Conservation (phyloP, 1,140 invertebrate species). For the Drosophila kanapiae region DNA sequence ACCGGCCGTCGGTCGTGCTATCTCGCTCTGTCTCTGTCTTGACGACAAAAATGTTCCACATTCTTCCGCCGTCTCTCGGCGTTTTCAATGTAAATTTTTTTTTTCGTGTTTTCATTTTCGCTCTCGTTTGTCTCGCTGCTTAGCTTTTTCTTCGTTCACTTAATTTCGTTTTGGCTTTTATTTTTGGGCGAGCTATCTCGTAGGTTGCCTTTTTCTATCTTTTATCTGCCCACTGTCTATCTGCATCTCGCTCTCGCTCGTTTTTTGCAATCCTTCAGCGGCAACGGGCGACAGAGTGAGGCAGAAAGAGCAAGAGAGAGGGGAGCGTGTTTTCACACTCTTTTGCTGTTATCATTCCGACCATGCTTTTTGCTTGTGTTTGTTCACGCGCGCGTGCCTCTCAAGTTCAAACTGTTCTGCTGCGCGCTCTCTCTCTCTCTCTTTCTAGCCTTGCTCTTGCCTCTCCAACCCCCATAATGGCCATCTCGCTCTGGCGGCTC, state of each 20-base stretch:
- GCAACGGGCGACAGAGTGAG: neutral
- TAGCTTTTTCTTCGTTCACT: conserved; percentile 41
- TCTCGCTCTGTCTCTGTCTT: conserved; percentile 27
- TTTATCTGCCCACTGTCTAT: conserved; percentile 58
- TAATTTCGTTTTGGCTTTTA: conserved; percentile 46
- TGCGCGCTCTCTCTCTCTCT: conserved; percentile 10
- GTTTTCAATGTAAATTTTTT: conserved; percentile 21
- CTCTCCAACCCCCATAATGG: conserved; percentile 6
- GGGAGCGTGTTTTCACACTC: conserved; percentile 26
- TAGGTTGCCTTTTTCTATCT: conserved; percentile 58
- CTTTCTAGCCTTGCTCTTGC: conserved; percentile 9
- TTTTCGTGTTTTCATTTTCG: conserved; percentile 74
- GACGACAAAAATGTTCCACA: conserved; percentile 72
- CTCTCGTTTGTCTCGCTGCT: conserved; percentile 68
- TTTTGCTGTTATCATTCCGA: conserved; percentile 73
- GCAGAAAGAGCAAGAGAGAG: conserved; percentile 3
- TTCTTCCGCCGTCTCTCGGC: conserved; percentile 58
- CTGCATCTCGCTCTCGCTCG: conserved; percentile 21
- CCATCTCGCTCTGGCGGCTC: conserved; percentile 26
- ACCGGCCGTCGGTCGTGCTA: conserved; percentile 38
- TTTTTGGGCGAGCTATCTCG: conserved; percentile 55
- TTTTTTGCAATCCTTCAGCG: conserved; percentile 42
- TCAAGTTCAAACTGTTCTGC: conserved; percentile 68
- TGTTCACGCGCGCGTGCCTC: conserved; percentile 82
- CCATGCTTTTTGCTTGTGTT: conserved; percentile 74